phyloP scores from a whole-genome alignment of 2,797 vertebrate genomes.

The Garrulus glandarius region DNA sequence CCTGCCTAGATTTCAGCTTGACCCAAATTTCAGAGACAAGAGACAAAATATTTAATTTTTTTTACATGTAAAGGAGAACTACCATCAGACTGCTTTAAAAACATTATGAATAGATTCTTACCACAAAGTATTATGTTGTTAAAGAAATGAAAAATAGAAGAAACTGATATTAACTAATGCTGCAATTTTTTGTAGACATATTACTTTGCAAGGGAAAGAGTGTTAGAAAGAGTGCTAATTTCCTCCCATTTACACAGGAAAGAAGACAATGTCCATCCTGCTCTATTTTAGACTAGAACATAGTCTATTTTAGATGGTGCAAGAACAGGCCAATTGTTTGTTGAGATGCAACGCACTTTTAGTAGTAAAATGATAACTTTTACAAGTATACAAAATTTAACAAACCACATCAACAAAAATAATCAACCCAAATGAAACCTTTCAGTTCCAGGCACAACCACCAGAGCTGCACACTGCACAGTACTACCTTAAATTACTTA shows the following conservation, averaged over 20 bases:
- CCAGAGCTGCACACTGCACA: neutral
- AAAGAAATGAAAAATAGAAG: neutral
- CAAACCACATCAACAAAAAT: neutral
- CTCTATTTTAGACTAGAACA: neutral
- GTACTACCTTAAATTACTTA: neutral
- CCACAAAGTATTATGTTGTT: neutral
- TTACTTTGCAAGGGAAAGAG: neutral
- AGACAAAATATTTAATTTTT: neutral
- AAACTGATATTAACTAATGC: neutral
- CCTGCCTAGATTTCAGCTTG: neutral
- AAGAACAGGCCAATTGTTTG: neutral
- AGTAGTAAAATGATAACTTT: neutral
- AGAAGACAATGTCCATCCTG: neutral
- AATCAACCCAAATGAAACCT: neutral
- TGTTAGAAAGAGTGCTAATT: neutral
- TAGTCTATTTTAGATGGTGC: neutral
- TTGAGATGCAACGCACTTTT: neutral
- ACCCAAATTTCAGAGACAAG: neutral
- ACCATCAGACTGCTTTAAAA: neutral
- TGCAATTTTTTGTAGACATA: neutral
- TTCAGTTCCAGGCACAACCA: neutral
- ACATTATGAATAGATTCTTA: neutral
- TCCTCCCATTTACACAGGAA: neutral
- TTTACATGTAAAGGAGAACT: neutral
- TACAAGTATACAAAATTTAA: neutral